Base-by-base conservation (phyloP, 2,113 vertebrate genomes). In the Xenopus borealis region DNA sequence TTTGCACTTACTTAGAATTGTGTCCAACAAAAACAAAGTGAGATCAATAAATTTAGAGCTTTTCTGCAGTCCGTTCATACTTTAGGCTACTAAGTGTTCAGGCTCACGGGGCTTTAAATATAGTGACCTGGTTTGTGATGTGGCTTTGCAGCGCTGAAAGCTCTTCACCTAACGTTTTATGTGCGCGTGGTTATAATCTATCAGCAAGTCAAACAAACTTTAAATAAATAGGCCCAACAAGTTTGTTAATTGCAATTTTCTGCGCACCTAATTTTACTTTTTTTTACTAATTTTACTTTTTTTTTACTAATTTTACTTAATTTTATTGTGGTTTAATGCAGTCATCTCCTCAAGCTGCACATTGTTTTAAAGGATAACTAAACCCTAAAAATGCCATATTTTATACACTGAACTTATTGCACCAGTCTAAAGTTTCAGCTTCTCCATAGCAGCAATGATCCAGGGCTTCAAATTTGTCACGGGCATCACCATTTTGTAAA, bases 41-140 rank as follows among this genome's bases (percentile, higher is more conserved):
- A 75, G 82, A 82, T 83, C 83, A 83, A 88, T 83, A 85, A 81
- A 82, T 82, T 86, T 79, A 73, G 72, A 85, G 72, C 74, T 81
- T 59, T 44, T 72, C 76, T 81, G 72, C 69, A 81, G 45, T 81
- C 50, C 81, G 30, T 66, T 80, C 66, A 79, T 80, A 79, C 78
- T 52, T 79, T 14, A 40, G 75, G 64, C 40, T 79, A 50, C 66
- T 78, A 78, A 76, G 52, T 1, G 17, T 70, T 83, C 20, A 8
- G 45, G 53, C 80, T 79, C 79, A 83, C 67, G 23, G 50, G 57
- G 18, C 57, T 78, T 65, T 73, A 71, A 71, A 55, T 30, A 16
- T 76, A 33, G 50, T 76, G 19, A 45, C 78, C 61, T 65, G 6
- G 44, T 18, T 33, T 77, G 27, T 40, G 81, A 80, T 75, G 2